phyloP scores from a whole-genome alignment of 2,888 invertebrate species.

The Trachelus iudaicus region DNA sequence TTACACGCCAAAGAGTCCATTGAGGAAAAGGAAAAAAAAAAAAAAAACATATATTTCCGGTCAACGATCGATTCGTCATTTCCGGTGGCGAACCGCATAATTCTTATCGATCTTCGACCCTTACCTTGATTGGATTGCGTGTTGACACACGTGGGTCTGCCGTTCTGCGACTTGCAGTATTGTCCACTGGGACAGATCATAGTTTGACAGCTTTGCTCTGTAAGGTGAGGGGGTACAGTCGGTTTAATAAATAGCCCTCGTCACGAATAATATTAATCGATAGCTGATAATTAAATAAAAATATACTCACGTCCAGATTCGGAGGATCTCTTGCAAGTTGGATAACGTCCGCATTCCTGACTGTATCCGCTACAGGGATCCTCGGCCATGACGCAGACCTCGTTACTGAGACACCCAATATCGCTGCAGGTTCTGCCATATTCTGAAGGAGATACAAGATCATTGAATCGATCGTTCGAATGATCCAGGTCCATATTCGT shows the following conservation, averaged over 20 bases:
- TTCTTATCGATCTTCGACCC: conserved; percentile 28
- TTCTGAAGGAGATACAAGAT: conserved; percentile 67
- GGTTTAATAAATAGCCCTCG: too few species aligned
- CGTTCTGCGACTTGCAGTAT: conserved; percentile 55
- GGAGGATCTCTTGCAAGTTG: conserved; percentile 71
- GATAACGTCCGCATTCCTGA: conserved; percentile 74
- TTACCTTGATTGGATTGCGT: conserved; percentile 51
- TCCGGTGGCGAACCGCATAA: background rate
- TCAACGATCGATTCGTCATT: background rate
- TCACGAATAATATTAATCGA: too few species aligned
- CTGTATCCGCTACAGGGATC: conserved; percentile 77
- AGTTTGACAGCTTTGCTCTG: conserved; percentile 47
- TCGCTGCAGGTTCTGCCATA: conserved; percentile 83
- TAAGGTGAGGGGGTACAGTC: background rate
- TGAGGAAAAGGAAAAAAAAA: background rate
- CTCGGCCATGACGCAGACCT: conserved; percentile 78
- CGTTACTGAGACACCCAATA: conserved; percentile 79
- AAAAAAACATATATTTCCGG: background rate
- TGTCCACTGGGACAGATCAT: conserved; percentile 51
- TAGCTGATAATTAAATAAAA: background rate
- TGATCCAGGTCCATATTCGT: background rate
- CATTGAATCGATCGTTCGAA: conserved; percentile 7
- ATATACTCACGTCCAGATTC: conserved; percentile 64
- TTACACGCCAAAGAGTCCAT: background rate
- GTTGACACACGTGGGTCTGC: conserved; percentile 50